Evolutionary conservation across 2,113 vertebrate genomes (phyloP), one percentile per base, ranked within the genome.

Genomic region (Casuarius casuarius): DNA sequence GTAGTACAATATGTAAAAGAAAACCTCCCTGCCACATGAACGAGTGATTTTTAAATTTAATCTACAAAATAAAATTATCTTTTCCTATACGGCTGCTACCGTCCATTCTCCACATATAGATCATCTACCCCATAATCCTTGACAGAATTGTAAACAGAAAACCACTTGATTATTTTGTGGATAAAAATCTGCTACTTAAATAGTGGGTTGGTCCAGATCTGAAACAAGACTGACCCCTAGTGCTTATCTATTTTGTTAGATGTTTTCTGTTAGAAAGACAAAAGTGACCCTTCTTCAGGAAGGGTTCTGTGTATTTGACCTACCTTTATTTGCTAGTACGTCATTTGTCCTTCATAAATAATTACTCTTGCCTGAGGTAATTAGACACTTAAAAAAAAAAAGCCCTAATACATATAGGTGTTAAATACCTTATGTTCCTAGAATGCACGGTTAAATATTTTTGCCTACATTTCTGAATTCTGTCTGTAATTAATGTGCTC

Each of bases 221-320:
- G 75, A 82, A 95, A 68, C 87, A 95, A 96, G 40, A 94, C 90
- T 96, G 97, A 94, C 97, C 84, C 76, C 97, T 97, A 93, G 97
- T 72, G 97, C 18, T 79, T 33, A 81, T 8, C 18, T 49, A 25
- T 51, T 62, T 44, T n/a, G 15, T 31, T 31, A 44, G 38, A 4
- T 44, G 4, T 46, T 62, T 38, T 31, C 29, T 4, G 4, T 77
- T 59, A 12, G 16, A 21, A 31, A 21, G 35, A 12, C 6, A 59
- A 54, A 92, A 89, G 21, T 2, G 1, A 40, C 9, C 8, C 4
- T 87, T 81, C 5, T 72, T 49, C 20, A 48, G 25, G 11, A 58
- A 0, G 4, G 7, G 6, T 78, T 54, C n/a, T 59, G 12, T 15
- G 14, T 72, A 1, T 54, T 66, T 63, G 33, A 77, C 31, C 5